A percentile compares a stretch with the other conserved stretches of the same genome.
phyloP scores from a whole-genome alignment of 2,888 invertebrate species.

The Plusia festucae region DNA sequence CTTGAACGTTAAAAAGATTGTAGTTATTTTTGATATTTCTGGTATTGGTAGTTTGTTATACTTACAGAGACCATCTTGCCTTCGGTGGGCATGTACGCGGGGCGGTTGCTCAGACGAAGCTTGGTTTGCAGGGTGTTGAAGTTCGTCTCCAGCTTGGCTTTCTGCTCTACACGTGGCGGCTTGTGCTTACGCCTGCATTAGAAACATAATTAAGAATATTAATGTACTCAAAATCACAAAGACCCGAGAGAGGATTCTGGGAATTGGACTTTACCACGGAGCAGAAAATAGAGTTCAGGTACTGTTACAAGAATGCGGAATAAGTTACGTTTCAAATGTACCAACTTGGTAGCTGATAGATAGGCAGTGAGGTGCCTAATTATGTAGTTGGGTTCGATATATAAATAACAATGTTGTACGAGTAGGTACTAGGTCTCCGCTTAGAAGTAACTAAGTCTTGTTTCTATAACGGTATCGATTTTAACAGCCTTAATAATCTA shows the following conservation, averaged over 20 bases:
- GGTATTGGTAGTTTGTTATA: conserved; percentile 60
- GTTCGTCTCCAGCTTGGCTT: conserved; percentile 99
- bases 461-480: background rate
- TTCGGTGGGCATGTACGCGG: conserved; percentile 99
- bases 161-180: conserved; percentile 99
- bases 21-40: too few species aligned
- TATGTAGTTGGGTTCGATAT: background rate
- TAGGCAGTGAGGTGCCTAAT: too few species aligned
- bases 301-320: background rate
- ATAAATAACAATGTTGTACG: too few species aligned
- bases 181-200: conserved; percentile 96
- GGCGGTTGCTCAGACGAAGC: conserved; percentile 98
- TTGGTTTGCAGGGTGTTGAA: conserved; percentile 99
- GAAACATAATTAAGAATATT: background rate
- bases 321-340: too few species aligned
- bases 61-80: conserved; percentile 99
- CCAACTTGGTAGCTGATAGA: too few species aligned
- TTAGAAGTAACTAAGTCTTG: too few species aligned
- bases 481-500: background rate
- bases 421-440: background rate
- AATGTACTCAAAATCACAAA: background rate
- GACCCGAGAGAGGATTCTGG: too few species aligned
- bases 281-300: too few species aligned
- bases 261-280: background rate
- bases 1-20: too few species aligned